Conservation (phyloP, 2,888 invertebrate genomes). For the Agrochola litura region DNA sequence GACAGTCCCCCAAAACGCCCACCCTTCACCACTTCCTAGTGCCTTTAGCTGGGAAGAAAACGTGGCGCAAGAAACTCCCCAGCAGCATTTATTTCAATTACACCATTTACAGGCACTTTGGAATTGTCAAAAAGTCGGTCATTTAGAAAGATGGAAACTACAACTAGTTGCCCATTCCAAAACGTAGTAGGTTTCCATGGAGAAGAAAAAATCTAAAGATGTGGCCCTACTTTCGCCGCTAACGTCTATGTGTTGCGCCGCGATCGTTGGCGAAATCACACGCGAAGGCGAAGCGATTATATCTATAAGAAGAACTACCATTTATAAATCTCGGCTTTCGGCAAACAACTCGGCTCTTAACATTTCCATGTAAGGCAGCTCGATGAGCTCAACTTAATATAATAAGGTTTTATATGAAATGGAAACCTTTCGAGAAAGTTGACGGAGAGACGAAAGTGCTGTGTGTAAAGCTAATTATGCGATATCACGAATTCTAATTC, state of each 20-base stretch:
- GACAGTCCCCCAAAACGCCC: too few relatives aligned
- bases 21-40: too few relatives aligned
- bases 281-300: constrained; percentile 53
- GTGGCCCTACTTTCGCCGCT: constrained; percentile 37
- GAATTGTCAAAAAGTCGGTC: too few relatives aligned
- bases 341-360: constrained; percentile 54
- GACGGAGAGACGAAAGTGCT: constrained; percentile 27
- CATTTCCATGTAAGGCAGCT: constrained; percentile 53
- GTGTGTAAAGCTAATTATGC: constrained; percentile 45
- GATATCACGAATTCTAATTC: constrained; percentile 48
- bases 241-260: constrained; percentile 50
- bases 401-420: constrained; percentile 53
- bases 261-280: constrained; percentile 42
- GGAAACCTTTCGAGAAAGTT: constrained; percentile 43
- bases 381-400: constrained; percentile 37
- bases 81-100: too few relatives aligned
- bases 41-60: too few relatives aligned
- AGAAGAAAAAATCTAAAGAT: not conserved
- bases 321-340: constrained; percentile 62
- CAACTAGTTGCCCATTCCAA: too few relatives aligned
- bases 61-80: too few relatives aligned
- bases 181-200: too few relatives aligned
- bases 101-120: too few relatives aligned
- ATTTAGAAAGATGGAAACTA: too few relatives aligned
- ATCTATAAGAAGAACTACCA: constrained; percentile 48